Conservation (phyloP, 2,797 vertebrate genomes). For the Sebastes flavidus region DNA sequence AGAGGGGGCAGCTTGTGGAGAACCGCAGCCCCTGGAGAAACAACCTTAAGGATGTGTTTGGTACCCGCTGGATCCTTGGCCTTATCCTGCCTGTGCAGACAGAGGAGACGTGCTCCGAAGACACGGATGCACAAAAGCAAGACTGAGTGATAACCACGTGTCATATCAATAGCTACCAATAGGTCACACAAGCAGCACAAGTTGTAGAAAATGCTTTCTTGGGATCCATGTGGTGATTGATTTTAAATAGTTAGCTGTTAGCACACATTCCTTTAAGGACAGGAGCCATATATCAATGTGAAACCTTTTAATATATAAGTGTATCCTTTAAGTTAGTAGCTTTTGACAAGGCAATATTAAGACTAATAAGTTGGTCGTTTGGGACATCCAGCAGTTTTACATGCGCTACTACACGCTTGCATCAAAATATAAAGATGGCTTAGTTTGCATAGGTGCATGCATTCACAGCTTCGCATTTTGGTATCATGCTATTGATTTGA, state of each 20-base stretch:
- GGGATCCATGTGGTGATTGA: background rate
- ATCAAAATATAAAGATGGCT: conserved; percentile 18
- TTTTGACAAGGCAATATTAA: conserved; percentile 55
- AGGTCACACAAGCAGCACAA: conserved; percentile 14
- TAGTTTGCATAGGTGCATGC: conserved; percentile 25
- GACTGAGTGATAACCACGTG: conserved; percentile 66
- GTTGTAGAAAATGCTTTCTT: conserved; percentile 27
- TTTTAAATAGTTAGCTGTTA: conserved; percentile 43
- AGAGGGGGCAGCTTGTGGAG: conserved; percentile 86
- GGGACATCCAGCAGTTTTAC: conserved; percentile 20
- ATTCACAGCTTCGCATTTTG: conserved; percentile 39
- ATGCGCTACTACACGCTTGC: conserved; percentile 10
- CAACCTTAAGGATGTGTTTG: conserved; percentile 96
- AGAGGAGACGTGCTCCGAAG: conserved; percentile 79
- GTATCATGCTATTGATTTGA: conserved; percentile 10
- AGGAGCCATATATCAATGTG: conserved; percentile 65
- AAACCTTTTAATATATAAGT: conserved; percentile 40
- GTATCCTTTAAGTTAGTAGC: conserved; percentile 35
- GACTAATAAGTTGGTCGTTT: conserved; percentile 22
- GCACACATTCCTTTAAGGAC: conserved; percentile 65
- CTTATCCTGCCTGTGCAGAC: conserved; percentile 92
- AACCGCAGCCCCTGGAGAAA: conserved; percentile 84
- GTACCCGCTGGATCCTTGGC: conserved; percentile 92
- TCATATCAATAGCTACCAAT: background rate
- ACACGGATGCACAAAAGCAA: conserved; percentile 71